These are phyloP conservation scores for Zophobas morio DNA, from an alignment of 1,140 invertebrate genomes.

Conservation along the genomic window DNA sequence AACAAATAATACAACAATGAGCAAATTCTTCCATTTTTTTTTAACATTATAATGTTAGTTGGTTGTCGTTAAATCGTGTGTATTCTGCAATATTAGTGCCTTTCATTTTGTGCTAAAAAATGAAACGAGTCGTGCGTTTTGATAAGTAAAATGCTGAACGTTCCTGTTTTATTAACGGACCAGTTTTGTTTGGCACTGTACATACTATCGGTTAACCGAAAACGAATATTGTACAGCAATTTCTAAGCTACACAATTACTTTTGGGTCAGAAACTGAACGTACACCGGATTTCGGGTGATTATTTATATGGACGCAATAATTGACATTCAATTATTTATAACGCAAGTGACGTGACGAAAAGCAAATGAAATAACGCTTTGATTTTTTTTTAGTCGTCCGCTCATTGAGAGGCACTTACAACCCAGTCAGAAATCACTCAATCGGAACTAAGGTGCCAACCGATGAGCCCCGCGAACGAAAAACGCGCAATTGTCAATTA, in stretches of 20 bases:
- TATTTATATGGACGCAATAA: constrained; percentile 62
- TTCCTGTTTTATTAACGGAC: constrained; percentile 46
- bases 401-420: constrained; percentile 10
- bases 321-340: constrained; percentile 63
- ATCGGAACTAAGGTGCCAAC: background rate
- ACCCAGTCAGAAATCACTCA: background rate
- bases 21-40: constrained; percentile 54
- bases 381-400: constrained; percentile 10
- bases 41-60: constrained; percentile 29
- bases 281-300: constrained; percentile 58
- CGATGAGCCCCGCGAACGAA: constrained; percentile 3
- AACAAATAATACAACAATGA: constrained; percentile 63
- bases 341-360: constrained; percentile 21
- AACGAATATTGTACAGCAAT: constrained; percentile 59
- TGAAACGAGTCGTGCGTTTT: constrained; percentile 33
- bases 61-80: constrained; percentile 45
- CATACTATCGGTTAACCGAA: constrained; percentile 15
- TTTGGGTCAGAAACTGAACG: constrained; percentile 51
- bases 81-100: constrained; percentile 37
- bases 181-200: constrained; percentile 52
- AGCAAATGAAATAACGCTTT: constrained; percentile 12
- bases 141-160: constrained; percentile 15
- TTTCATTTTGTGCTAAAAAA: constrained; percentile 49
- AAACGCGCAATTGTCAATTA: background rate
- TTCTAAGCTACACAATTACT: constrained; percentile 62